Conservation (phyloP, 2,888 invertebrate genomes). For the Pammene fasciana region DNA sequence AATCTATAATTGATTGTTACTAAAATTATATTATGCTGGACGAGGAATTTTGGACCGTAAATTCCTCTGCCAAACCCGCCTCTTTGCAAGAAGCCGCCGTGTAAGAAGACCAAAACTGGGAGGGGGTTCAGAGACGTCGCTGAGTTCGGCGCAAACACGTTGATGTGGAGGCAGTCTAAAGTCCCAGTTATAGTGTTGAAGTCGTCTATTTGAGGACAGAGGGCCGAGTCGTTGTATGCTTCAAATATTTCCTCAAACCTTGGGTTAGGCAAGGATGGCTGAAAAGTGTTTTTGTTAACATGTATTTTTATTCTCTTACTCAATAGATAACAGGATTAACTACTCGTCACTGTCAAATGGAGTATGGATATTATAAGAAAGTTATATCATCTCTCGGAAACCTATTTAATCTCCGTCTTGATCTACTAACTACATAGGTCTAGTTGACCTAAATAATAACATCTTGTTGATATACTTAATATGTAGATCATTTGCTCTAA, state of each 20-base stretch:
- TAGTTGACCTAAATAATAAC: no score
- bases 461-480: no score
- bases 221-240: slow-evolving; percentile 57
- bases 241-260: slow-evolving; percentile 54
- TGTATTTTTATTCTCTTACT: no score
- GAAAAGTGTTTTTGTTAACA: slow-evolving; percentile 37
- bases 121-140: slow-evolving; percentile 37
- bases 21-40: slow-evolving; percentile 42
- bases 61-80: slow-evolving; percentile 19
- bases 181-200: slow-evolving; percentile 57
- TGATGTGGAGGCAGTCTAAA: slow-evolving; percentile 83
- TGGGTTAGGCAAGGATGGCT: slow-evolving; percentile 54
- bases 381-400: no score
- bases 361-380: no score
- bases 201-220: slow-evolving; percentile 57
- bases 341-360: no score
- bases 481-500: no score
- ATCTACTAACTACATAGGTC: no score
- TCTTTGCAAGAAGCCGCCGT: slow-evolving; percentile 38
- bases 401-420: no score
- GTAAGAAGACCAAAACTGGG: slow-evolving; percentile 42
- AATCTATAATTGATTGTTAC: slow-evolving; percentile 43
- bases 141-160: slow-evolving; percentile 60
- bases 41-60: slow-evolving; percentile 33
- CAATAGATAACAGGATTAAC: no score